Conservation (phyloP, 1,140 invertebrate genomes). For the Argopecten irradians region DNA sequence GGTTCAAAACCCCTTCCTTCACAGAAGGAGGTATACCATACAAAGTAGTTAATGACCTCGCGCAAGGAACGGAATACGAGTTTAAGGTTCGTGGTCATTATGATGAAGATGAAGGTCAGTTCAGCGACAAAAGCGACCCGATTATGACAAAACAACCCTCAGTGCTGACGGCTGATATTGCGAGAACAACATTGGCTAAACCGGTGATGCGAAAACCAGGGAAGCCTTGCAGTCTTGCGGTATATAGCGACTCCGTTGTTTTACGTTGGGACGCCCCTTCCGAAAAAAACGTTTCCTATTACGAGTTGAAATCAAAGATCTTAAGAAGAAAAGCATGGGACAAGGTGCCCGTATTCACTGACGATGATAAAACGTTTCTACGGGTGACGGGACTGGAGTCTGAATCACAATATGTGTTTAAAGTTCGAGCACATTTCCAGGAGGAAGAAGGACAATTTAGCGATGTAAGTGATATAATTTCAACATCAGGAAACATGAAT, state of each 20-base stretch:
- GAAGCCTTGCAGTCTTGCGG: neutral
- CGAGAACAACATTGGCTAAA: neutral
- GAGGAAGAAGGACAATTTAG: neutral
- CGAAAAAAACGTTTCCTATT: neutral
- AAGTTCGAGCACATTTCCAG: neutral
- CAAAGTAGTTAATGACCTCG: neutral
- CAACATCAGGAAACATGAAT: neutral
- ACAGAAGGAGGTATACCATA: neutral
- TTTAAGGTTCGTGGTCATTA: conserved; percentile 1
- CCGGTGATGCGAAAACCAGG: neutral
- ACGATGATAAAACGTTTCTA: neutral
- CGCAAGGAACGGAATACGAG: neutral
- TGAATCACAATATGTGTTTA: neutral
- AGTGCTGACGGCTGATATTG: neutral
- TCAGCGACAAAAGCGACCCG: neutral
- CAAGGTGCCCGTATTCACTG: neutral
- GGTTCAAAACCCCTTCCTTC: neutral
- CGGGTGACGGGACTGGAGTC: neutral
- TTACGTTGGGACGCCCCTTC: neutral
- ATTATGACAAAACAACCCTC: neutral
- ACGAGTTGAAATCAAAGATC: neutral
- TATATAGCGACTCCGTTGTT: neutral
- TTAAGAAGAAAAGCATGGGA: neutral
- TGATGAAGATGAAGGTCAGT: neutral
- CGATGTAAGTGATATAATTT: neutral